Evolutionary conservation across 2,888 invertebrate genomes (phyloP).

Genomic region (Macrosoma leucophasiata): DNA sequence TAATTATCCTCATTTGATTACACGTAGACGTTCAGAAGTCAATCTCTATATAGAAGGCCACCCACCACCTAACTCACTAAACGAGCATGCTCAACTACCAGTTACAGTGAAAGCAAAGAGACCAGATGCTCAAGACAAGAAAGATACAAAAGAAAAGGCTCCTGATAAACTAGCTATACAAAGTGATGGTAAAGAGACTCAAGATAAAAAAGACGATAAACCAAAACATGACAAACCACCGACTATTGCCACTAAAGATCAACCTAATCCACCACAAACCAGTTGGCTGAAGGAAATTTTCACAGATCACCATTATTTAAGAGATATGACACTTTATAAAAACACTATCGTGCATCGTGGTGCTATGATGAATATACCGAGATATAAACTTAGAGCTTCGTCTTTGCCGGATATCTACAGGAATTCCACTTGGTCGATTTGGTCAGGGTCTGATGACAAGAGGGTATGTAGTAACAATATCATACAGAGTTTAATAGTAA

Average conservation of each 20-base stretch:
- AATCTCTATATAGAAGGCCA: constrained; percentile 54
- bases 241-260: constrained; percentile 2
- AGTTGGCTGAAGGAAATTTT: constrained; percentile 71
- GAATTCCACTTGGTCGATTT: constrained; percentile 87
- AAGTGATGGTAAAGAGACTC: constrained; percentile 2
- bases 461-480: constrained; percentile 69
- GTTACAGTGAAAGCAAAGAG: constrained; percentile 29
- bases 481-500: not conserved
- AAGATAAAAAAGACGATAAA: constrained; percentile 11
- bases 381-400: constrained; percentile 86
- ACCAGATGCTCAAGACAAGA: constrained; percentile 23
- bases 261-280: constrained; percentile 23
- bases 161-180: constrained; percentile 16
- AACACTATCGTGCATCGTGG: constrained; percentile 90
- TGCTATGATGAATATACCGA: constrained; percentile 87
- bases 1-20: constrained; percentile 80
- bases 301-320: constrained; percentile 80
- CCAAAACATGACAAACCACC: constrained; percentile 25
- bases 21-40: constrained; percentile 77
- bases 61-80: constrained; percentile 18
- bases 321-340: constrained; percentile 81
- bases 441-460: constrained; percentile 76
- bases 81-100: constrained; percentile 27
- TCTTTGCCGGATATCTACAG: constrained; percentile 93
- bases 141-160: constrained; percentile 15